Evolutionary conservation across 2,113 vertebrate species (phyloP).

Genomic region (Chionomys nivalis): DNA sequence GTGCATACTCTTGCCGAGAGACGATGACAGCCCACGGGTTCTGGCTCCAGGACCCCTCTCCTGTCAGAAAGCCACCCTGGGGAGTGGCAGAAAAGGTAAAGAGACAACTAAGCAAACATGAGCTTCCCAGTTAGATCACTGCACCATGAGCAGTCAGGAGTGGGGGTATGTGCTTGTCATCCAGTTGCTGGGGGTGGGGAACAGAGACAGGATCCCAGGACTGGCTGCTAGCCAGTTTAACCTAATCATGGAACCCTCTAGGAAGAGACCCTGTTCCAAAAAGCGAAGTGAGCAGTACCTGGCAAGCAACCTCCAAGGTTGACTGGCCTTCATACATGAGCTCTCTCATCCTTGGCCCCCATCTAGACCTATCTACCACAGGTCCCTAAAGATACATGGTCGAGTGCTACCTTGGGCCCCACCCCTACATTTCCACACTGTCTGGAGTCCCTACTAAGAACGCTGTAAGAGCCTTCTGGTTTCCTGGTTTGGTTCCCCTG

Average conservation of each 20-base stretch:
- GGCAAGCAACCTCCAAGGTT: not conserved
- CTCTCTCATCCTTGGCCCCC: not conserved
- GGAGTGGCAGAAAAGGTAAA: not conserved
- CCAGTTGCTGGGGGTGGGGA: not conserved
- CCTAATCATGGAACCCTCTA: not conserved
- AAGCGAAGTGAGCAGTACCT: not conserved
- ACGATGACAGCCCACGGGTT: not conserved
- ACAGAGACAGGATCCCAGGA: not conserved
- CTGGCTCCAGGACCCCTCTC: not conserved
- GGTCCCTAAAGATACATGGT: too few relatives aligned
- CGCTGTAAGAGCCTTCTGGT: not conserved
- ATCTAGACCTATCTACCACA: too few relatives aligned
- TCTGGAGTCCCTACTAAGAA: not conserved
- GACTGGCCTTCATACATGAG: too few relatives aligned
- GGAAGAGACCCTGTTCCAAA: not conserved
- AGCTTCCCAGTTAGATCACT: not conserved
- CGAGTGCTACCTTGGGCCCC: not conserved
- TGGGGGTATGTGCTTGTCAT: too few relatives aligned
- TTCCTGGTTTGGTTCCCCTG: too few relatives aligned
- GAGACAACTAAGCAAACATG: not conserved
- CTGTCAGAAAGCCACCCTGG: not conserved
- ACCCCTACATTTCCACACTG: not conserved
- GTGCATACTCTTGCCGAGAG: too few relatives aligned
- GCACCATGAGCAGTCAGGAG: not conserved
- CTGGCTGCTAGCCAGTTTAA: not conserved